Base-by-base conservation (phyloP, 2,113 vertebrate genomes). In the Plectropomus leopardus region DNA sequence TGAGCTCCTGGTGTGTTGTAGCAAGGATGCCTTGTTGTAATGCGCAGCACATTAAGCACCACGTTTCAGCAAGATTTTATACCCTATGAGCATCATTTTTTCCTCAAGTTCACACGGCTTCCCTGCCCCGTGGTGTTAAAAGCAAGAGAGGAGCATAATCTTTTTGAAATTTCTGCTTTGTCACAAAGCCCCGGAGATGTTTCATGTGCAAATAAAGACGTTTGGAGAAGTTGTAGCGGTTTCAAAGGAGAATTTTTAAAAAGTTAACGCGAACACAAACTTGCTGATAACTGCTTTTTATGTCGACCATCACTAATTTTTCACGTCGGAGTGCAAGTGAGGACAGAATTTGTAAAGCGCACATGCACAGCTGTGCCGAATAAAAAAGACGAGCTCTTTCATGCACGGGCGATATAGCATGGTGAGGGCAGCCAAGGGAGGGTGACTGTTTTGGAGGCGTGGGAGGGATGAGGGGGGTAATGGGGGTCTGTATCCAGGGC, bases 401-500 rank as follows among this genome's bases (percentile, higher is more conserved):
- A 82, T 55, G 69, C 60, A 68, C 53, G 64, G 68, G 28, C 15
- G 16, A 48, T 70, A 60, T 61, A 32, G 57, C 68, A 63, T 59
- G 36, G 26, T 4, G 66, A 69, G 68, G 44, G 65, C 68, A 59
- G 58, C 36, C 36, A n/a, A n/a, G 61, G 60, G 59, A 69, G 78
- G 66, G 80, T 8, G 72, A 55, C 66, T 63, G 83, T 79, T 85
- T 80, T 42, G 17, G 72, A 48, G 45, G 50, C 45, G 72, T 66
- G 34, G 55, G 42, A 58, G 50, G 69, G 70, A 60, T 42, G 58
- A 47, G 36, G 23, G 47, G 82, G 58, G 19, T 44, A 32, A 71
- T 32, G 59, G 70, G 67, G 67, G 45, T 60, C 73, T 85, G 82
- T 88, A 72, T 87, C 75, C 21, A n/a, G 78, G 67, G 72, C 82